Evolutionary conservation across 2,797 vertebrate genomes (phyloP), one percentile per base, ranked within the genome.

Genomic region (Channallabes apus): DNA sequence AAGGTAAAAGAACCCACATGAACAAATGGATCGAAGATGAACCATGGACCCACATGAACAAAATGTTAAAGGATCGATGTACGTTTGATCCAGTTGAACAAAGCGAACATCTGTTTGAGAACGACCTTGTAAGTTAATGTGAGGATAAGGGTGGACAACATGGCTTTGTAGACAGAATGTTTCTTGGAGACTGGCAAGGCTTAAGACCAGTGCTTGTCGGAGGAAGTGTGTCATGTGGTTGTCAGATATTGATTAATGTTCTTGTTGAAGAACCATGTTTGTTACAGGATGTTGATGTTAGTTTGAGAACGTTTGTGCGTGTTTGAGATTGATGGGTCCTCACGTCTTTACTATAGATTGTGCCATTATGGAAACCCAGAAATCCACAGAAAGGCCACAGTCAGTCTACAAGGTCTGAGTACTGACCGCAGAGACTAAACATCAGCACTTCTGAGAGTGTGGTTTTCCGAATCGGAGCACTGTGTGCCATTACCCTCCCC

Each of bases 401-500:
- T 62, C 85, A 75, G 82, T 83, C 77, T 75, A 29, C 68, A 46
- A 35, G 86, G 56, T 65, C 77, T 64, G 27, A 69, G 68, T 69
- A 80, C 59, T 27, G n/a, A 86, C 86, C 86, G 12, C 86, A 81
- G 68, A 84, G 82, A 84, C 82, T 80, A 75, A 84, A 86, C 82
- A 84, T 86, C 86, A 86, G 86, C 86, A 84, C 82, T 80, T 84
- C 82, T 86, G 82, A 14, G 58, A 84, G 82, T 75, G 86, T 68
- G 86, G 86, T 75, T 86, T 86, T 86, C 73, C 71, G 77, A 81
- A 75, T 29, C 6, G 12, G 82, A 83, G 82, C 75, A 32, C 54
- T 59, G 20, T 54, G 22, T 22, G 67, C 73, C 5, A 54, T 64
- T 78, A 59, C 82, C 76, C 86, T 80, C 76, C 82, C 82, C 84